Percentiles rank a stretch among this genome's conserved stretches.
phyloP scores from a whole-genome alignment of 2,888 invertebrate genomes.

The Eupithecia dodoneata region DNA sequence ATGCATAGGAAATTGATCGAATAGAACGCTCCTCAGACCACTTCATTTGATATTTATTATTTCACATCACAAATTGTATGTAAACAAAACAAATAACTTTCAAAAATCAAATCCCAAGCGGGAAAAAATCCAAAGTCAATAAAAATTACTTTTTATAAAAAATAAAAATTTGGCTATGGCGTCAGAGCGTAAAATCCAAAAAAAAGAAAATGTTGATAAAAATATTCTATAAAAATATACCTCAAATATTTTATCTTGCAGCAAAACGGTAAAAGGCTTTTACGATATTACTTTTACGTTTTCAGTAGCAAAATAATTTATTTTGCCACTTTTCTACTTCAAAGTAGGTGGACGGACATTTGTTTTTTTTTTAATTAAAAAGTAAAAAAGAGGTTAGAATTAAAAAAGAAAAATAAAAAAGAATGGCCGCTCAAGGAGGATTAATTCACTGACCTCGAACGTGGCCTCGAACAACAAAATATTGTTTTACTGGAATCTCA shows the following conservation, averaged over 20 bases:
- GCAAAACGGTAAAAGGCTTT: background rate
- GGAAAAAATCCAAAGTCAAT: slow-evolving; percentile 50
- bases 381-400: slow-evolving; percentile 56
- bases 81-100: slow-evolving; percentile 2
- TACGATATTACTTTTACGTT: background rate
- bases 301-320: background rate
- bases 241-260: background rate
- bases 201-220: background rate
- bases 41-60: background rate
- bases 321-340: background rate
- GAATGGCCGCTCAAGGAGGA: slow-evolving; percentile 52
- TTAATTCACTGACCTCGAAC: slow-evolving; percentile 19
- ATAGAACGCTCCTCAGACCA: background rate
- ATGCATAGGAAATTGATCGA: background rate
- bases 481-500: slow-evolving; percentile 5
- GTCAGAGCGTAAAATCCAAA: slow-evolving; percentile 12
- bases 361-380: slow-evolving; percentile 77
- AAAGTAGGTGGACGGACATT: slow-evolving; percentile 66
- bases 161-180: slow-evolving; percentile 63
- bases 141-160: slow-evolving; percentile 67
- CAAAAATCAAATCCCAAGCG: slow-evolving; percentile 18
- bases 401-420: slow-evolving; percentile 63
- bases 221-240: background rate
- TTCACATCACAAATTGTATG: background rate
- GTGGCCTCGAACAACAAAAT: background rate